These are phyloP conservation scores for Chrysomela aeneicollis DNA, from an alignment of 2,888 invertebrate species.

Conservation along the genomic window DNA sequence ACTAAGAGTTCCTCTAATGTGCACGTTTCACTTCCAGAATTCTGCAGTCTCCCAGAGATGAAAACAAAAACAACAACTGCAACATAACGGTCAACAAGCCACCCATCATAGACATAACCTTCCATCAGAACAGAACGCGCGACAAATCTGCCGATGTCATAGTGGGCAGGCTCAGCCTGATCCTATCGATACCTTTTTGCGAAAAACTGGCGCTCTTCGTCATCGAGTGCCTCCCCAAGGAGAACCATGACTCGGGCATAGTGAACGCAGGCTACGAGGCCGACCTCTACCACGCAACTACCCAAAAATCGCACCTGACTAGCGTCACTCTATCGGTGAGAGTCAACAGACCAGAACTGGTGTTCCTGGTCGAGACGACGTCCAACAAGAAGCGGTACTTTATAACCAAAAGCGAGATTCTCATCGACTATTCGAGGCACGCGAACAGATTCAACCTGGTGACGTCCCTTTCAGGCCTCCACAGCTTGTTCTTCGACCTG, in stretches of 20 bases:
- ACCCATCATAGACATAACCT: constrained; percentile 75
- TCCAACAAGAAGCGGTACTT: constrained; percentile 63
- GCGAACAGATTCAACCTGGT: constrained; percentile 71
- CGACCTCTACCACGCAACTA: constrained; percentile 58
- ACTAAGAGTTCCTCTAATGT: too few species aligned
- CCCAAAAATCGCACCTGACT: constrained; percentile 34
- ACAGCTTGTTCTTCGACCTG: constrained; percentile 61
- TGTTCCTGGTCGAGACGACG: constrained; percentile 74
- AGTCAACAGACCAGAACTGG: constrained; percentile 79
- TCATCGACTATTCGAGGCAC: constrained; percentile 75
- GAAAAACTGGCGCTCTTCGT: constrained; percentile 60
- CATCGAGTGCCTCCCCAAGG: constrained; percentile 63
- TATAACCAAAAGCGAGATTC: constrained; percentile 73
- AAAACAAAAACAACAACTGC: constrained; percentile 65
- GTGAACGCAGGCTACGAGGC: constrained; percentile 78
- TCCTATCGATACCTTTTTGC: constrained; percentile 77
- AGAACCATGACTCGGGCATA: constrained; percentile 71
- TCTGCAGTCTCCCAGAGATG: constrained; percentile 71
- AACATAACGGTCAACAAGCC: constrained; percentile 69
- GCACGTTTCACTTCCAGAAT: constrained; percentile 63
- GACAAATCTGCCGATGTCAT: constrained; percentile 73
- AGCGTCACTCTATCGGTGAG: constrained; percentile 76
- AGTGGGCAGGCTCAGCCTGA: constrained; percentile 76
- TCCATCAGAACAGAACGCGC: constrained; percentile 69
- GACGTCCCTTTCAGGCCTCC: constrained; percentile 68